Base-by-base conservation (phyloP, 2,888 invertebrate species). In the Nasonovia ribisnigri region DNA sequence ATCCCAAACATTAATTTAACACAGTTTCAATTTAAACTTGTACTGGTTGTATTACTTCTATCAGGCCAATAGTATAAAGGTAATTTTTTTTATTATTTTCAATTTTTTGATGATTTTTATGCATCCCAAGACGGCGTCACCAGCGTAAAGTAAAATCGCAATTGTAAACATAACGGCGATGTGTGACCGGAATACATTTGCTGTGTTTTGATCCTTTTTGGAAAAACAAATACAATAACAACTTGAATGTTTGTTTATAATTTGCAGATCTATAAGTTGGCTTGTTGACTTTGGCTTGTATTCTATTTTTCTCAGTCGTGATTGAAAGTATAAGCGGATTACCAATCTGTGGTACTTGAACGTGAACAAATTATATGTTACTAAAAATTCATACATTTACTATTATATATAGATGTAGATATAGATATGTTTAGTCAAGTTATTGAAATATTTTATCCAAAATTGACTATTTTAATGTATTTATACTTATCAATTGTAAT, bases 301-400 rank as follows among this genome's bases (percentile, higher is more conserved):
- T 93, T 93, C 87, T 67, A 93, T 93, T 93, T 93, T 90, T 90
- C 93, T 29, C 90, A 43, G 57, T 48, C 93, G 67, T 93, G 93
- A 93, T 93, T 93, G 93, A 93, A 93, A 93, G 84, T 77, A 48
- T 90, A 93, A 93, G 93, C 93, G 93, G 93, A 93, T 93, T 93
- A 90, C 86, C 93, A 93, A 93, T 93, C 90, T 93, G 36, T 57
- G 89, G 42, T 84, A 88, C 60, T 89, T 43, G 92, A 88, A 92
- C 88, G 92, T 84, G 93, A 90, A 93, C 48, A 86, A 84, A 93
- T 90, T 84, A 57, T 90, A n/a, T 20, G 60, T 42, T 6, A n/a
- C n/a, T 84, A 54, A 84, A 43, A 29, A 77, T 90, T 36, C 77
- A 24, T 48, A 51, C 43, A 86, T 46, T 43, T 86, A 46, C 86